phyloP scores from a whole-genome alignment of 2,888 invertebrate genomes.

The Lumbricus terrestris region DNA sequence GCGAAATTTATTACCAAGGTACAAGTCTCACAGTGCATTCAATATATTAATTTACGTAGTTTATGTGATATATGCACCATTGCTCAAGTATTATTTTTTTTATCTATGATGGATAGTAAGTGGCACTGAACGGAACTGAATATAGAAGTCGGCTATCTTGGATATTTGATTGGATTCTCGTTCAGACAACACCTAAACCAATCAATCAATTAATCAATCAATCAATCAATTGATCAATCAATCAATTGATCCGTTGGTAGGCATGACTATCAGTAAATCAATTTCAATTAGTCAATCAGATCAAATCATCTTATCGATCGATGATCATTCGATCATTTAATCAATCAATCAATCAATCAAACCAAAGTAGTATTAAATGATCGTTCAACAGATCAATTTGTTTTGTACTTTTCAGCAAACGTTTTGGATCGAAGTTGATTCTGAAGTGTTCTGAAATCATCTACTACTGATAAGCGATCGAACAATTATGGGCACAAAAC shows the following conservation, averaged over 20 bases:
- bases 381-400: not conserved
- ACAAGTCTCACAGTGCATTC: not conserved
- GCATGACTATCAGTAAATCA: no score
- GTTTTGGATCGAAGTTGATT: slow-evolving; percentile 5
- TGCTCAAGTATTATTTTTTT: no score
- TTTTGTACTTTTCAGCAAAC: slow-evolving; percentile 7
- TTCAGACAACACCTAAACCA: not conserved
- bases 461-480: not conserved
- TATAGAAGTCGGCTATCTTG: not conserved
- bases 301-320: no score
- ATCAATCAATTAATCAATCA: no score
- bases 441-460: not conserved
- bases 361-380: not conserved
- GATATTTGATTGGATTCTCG: not conserved
- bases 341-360: not conserved
- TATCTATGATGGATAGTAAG: no score
- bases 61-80: not conserved
- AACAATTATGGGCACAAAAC: not conserved
- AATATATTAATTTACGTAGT: not conserved
- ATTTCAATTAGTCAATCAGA: no score
- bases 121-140: no score
- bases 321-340: not conserved
- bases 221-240: no score
- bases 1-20: slow-evolving; percentile 27
- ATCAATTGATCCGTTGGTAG: no score